Evolutionary conservation across 2,113 vertebrate genomes (phyloP).

Genomic region (Solea solea): DNA sequence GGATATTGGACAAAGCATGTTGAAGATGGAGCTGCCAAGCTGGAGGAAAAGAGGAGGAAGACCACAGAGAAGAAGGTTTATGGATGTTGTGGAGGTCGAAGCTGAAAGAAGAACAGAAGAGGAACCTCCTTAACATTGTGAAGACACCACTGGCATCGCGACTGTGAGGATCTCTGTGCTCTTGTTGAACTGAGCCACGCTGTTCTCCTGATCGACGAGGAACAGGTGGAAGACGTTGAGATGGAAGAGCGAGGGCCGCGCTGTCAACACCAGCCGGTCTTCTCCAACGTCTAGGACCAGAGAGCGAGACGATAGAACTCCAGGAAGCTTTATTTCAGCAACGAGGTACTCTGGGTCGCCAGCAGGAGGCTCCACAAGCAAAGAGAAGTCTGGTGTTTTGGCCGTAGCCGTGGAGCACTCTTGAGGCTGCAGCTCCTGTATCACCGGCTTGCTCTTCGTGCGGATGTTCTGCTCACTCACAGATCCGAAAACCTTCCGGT

Average conservation of each 20-base stretch:
- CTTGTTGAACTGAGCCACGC: constrained; percentile 84
- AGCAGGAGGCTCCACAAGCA: constrained; percentile 80
- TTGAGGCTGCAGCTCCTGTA: constrained; percentile 83
- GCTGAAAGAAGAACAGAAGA: no score
- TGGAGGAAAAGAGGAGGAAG: no score
- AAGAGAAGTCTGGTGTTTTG: constrained; percentile 74
- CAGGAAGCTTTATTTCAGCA: constrained; percentile 87
- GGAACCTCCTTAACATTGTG: constrained; percentile 36
- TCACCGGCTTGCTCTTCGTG: constrained; percentile 83
- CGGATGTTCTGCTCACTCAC: constrained; percentile 88
- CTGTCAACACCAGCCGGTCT: constrained; percentile 83
- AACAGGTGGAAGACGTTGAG: constrained; percentile 85
- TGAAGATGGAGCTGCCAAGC: no score
- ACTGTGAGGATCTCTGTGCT: constrained; percentile 81
- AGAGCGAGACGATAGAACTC: constrained; percentile 84
- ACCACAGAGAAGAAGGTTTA: no score
- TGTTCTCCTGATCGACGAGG: constrained; percentile 78
- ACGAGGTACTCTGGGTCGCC: constrained; percentile 81
- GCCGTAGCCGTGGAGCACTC: no score
- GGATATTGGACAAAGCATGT: no score
- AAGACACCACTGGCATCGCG: constrained; percentile 74
- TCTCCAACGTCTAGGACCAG: constrained; percentile 87
- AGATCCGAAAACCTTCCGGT: constrained; percentile 88
- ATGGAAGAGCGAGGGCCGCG: constrained; percentile 80
- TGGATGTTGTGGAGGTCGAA: no score